phyloP scores from a whole-genome alignment of 2,113 vertebrate genomes.

The Rhea americana region DNA sequence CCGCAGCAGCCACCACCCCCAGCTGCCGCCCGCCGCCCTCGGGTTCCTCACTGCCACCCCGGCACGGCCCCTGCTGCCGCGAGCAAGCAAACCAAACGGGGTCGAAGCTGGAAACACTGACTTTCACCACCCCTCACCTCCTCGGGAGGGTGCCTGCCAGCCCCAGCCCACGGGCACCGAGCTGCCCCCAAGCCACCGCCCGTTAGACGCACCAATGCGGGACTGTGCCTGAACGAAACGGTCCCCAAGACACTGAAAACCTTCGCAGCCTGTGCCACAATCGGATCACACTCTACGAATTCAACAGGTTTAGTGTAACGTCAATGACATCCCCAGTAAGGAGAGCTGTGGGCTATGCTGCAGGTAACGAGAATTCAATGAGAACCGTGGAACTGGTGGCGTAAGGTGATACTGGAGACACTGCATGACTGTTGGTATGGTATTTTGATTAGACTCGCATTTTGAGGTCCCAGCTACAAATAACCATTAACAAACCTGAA shows the following conservation, averaged over 20 bases:
- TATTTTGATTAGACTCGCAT: fast-evolving
- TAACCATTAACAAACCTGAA: background rate
- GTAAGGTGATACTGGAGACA: fast-evolving
- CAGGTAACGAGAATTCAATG: fast-evolving
- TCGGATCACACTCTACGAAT: fast-evolving
- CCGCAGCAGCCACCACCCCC: background rate
- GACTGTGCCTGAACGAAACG: background rate
- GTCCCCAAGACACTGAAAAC: background rate
- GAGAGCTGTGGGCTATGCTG: background rate
- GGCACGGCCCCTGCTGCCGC: too few species aligned
- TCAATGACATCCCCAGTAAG: background rate
- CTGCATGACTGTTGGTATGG: fast-evolving
- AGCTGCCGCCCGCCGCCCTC: background rate
- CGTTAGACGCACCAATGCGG: fast-evolving
- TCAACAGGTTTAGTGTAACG: too few species aligned
- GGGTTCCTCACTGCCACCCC: background rate
- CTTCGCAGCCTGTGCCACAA: background rate
- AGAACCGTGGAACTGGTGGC: fast-evolving
- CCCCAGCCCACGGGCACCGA: background rate
- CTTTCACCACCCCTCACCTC: too few species aligned
- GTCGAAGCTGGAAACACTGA: too few species aligned
- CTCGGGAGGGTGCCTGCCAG: too few species aligned
- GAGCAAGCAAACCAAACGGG: too few species aligned
- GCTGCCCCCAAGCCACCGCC: fast-evolving
- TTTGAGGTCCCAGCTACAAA: background rate